These are phyloP conservation scores for Biston betularia DNA, from an alignment of 2,888 invertebrate species.

Conservation along the genomic window DNA sequence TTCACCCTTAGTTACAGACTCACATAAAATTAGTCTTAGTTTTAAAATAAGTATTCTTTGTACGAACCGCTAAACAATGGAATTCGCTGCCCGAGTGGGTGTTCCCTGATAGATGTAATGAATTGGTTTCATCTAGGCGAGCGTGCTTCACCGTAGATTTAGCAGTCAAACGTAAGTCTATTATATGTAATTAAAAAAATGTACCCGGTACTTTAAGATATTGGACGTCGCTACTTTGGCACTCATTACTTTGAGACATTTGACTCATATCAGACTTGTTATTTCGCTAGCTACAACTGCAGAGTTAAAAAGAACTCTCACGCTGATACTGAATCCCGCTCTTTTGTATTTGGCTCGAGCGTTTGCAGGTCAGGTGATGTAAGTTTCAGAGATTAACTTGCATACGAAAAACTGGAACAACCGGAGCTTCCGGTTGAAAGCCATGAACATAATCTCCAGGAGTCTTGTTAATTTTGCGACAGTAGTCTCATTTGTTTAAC, in stretches of 20 bases:
- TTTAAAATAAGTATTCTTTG: background rate
- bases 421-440: slow-evolving; percentile 54
- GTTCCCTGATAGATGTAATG: background rate
- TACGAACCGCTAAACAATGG: background rate
- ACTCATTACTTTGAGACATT: too few relatives aligned
- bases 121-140: too few relatives aligned
- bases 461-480: slow-evolving; percentile 41
- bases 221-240: too few relatives aligned
- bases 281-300: background rate
- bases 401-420: slow-evolving; percentile 50
- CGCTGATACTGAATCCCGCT: slow-evolving; percentile 7
- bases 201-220: too few relatives aligned
- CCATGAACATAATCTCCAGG: slow-evolving; percentile 52
- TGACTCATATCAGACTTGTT: background rate
- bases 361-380: slow-evolving; percentile 35
- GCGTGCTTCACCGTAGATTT: too few relatives aligned
- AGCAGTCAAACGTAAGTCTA: too few relatives aligned
- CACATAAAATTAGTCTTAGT: too few relatives aligned
- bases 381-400: slow-evolving; percentile 50
- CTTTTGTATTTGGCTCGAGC: slow-evolving; percentile 36
- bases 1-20: too few relatives aligned
- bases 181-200: too few relatives aligned
- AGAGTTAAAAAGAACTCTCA: background rate
- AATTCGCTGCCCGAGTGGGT: background rate
- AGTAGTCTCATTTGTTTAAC: slow-evolving; percentile 42